These are phyloP conservation scores for Caenorhabditis zanzibari DNA, from an alignment of 2,888 invertebrate species.

Conservation along the genomic window DNA sequence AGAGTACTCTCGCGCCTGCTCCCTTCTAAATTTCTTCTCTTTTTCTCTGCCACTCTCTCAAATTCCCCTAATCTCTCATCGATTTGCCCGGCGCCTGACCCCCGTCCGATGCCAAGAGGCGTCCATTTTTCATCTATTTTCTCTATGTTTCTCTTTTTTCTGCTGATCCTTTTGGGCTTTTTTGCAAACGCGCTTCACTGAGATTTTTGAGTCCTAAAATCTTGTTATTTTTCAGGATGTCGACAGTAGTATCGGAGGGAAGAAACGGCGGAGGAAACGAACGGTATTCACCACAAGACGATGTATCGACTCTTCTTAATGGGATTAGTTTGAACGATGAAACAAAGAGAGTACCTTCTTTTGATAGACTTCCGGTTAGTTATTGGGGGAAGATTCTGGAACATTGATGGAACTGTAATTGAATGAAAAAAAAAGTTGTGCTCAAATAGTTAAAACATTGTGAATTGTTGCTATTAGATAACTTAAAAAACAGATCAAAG, in stretches of 20 bases:
- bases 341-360: constrained; percentile 31
- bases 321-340: constrained; percentile 14
- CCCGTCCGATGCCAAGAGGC: constrained; percentile 30
- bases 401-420: too few species aligned
- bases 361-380: constrained; percentile 50
- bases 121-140: constrained; percentile 41
- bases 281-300: constrained; percentile 35
- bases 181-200: constrained; percentile 17
- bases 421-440: too few species aligned
- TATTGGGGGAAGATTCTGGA: background rate
- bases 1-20: constrained; percentile 15
- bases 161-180: background rate
- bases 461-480: too few species aligned
- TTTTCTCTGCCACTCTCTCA: constrained; percentile 16
- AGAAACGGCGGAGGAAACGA: constrained; percentile 34
- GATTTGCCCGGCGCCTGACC: constrained; percentile 39
- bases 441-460: too few species aligned
- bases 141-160: constrained; percentile 16
- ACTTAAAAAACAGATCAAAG: too few species aligned
- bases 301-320: constrained; percentile 4
- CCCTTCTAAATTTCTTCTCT: constrained; percentile 4
- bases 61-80: background rate
- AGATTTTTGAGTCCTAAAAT: background rate
- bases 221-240: constrained; percentile 35
- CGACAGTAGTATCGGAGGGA: constrained; percentile 60